Evolutionary conservation across 2,113 vertebrate species (phyloP).

Genomic region (Tor tambroides): DNA sequence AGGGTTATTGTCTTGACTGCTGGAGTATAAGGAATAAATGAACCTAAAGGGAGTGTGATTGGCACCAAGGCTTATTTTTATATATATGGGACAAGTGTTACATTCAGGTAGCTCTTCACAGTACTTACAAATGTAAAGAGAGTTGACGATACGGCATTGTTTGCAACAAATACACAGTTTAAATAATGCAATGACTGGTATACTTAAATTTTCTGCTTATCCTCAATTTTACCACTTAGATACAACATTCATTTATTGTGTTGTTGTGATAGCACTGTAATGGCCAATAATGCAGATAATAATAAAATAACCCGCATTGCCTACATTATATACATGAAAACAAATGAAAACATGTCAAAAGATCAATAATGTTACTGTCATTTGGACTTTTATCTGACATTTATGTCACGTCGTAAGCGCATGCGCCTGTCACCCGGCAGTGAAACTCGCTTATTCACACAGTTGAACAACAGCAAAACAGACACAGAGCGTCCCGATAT

Average conservation of each 20-base stretch:
- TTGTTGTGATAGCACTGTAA: too few species aligned
- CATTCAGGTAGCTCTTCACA: neutral
- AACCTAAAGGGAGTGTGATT: conserved; percentile 4
- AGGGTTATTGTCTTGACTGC: conserved; percentile 60
- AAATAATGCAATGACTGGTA: neutral
- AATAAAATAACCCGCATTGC: too few species aligned
- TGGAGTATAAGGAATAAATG: conserved; percentile 57
- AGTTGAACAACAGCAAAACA: conserved; percentile 24
- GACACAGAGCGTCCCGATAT: conserved; percentile 37
- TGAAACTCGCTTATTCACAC: neutral
- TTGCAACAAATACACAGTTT: neutral
- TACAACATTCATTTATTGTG: too few species aligned
- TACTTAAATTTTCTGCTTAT: too few species aligned
- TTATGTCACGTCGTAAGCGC: neutral
- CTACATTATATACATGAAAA: too few species aligned
- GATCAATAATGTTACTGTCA: neutral
- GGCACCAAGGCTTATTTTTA: conserved; percentile 17
- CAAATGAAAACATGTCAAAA: too few species aligned
- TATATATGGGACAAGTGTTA: neutral
- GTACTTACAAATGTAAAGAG: neutral
- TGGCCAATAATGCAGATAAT: too few species aligned
- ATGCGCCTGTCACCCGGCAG: conserved; percentile 37
- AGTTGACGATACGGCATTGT: neutral
- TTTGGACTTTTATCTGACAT: conserved; percentile 15
- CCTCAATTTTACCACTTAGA: too few species aligned